A percentile compares a stretch with the other conserved stretches of the same genome.
Evolutionary conservation across 2,113 vertebrate genomes (phyloP).

Genomic region (Scomber japonicus): DNA sequence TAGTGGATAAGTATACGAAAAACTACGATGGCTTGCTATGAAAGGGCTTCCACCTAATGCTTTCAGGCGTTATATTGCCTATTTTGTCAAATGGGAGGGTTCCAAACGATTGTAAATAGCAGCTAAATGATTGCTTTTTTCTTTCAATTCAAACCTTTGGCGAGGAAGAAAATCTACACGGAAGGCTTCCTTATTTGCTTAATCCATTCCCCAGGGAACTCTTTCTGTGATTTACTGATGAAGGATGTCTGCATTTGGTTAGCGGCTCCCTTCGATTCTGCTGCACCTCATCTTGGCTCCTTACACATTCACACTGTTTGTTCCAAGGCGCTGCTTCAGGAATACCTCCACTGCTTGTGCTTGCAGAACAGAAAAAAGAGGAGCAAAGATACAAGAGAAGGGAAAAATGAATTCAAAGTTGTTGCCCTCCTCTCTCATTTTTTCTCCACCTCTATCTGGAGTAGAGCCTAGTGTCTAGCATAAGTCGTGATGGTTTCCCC

Average conservation of each 20-base stretch:
- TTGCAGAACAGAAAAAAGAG: conserved; percentile 78
- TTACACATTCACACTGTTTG: conserved; percentile 70
- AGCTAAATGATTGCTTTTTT: conserved; percentile 86
- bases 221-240: conserved; percentile 77
- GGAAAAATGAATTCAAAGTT: conserved; percentile 58
- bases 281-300: conserved; percentile 67
- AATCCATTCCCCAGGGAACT: conserved; percentile 76
- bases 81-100: conserved; percentile 65
- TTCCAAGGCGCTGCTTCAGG: conserved; percentile 74
- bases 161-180: conserved; percentile 49
- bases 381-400: conserved; percentile 54
- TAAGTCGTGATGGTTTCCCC: conserved; percentile 56
- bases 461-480: conserved; percentile 53
- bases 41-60: conserved; percentile 66
- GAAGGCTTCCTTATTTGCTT: conserved; percentile 77
- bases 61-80: conserved; percentile 77
- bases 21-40: conserved; percentile 78
- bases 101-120: conserved; percentile 84
- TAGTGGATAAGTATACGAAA: conserved; percentile 70
- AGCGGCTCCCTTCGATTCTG: conserved; percentile 70
- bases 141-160: conserved; percentile 83
- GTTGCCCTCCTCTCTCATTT: conserved; percentile 62
- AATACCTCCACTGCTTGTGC: conserved; percentile 85
- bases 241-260: conserved; percentile 77
- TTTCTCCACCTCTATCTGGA: conserved; percentile 62